phyloP scores from a whole-genome alignment of 2,797 vertebrate species.

The Pseudocheirus occidentalis region DNA sequence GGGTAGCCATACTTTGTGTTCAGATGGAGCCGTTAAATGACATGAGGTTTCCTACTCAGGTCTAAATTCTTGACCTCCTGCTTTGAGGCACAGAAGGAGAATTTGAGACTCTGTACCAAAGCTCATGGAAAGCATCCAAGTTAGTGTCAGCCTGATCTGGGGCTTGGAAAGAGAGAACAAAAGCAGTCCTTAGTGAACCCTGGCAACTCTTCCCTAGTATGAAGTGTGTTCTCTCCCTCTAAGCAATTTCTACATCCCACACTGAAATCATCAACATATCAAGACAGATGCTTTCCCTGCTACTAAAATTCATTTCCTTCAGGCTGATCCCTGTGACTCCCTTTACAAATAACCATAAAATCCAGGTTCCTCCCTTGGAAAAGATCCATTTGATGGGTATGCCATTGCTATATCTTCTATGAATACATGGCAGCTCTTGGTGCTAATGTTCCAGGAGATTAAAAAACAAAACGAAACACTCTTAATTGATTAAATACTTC shows the following conservation, averaged over 20 bases:
- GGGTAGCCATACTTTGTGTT: not conserved
- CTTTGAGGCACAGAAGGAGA: slow-evolving; percentile 45
- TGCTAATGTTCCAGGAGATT: not conserved
- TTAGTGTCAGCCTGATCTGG: not conserved
- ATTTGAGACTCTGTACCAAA: not conserved
- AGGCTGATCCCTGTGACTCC: not conserved
- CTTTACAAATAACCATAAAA: slow-evolving; percentile 24
- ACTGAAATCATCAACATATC: not conserved
- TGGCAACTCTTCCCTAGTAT: slow-evolving; percentile 25
- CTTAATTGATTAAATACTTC: not conserved
- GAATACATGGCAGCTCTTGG: not conserved
- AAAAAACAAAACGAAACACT: not conserved
- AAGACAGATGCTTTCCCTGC: not conserved
- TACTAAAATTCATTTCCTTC: slow-evolving; percentile 4
- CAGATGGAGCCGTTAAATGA: not conserved
- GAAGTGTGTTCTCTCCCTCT: fast-evolving
- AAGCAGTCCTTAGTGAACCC: not conserved
- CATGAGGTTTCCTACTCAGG: slow-evolving; percentile 19
- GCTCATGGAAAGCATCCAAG: not conserved
- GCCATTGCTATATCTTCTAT: not conserved
- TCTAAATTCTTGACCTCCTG: slow-evolving; percentile 35
- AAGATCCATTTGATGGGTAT: not conserved
- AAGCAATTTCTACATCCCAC: slow-evolving; percentile 29
- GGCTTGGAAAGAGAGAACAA: not conserved
- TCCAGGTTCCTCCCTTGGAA: not conserved